phyloP scores from a whole-genome alignment of 2,797 vertebrate species.

The Rhinatrema bivittatum region DNA sequence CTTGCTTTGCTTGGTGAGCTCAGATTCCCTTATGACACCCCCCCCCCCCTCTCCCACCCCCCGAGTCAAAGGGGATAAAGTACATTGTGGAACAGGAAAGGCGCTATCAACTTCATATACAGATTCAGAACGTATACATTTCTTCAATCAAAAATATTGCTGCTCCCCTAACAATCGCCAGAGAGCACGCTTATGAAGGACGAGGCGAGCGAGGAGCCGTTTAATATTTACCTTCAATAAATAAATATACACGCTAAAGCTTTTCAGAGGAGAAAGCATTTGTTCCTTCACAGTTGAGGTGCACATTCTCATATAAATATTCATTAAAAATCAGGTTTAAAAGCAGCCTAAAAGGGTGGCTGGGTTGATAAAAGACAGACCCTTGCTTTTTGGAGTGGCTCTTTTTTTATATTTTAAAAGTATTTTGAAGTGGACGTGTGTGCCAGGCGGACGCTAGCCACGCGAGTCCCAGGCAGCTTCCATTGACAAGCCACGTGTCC shows the following conservation, averaged over 20 bases:
- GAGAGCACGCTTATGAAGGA: no score
- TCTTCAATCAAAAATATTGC: no score
- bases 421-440: slow-evolving; percentile 73
- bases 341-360: slow-evolving; percentile 53
- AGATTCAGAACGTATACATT: no score
- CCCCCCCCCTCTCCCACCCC: slow-evolving; percentile 6
- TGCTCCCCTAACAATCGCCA: no score
- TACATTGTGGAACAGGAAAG: slow-evolving; percentile 16
- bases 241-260: no score
- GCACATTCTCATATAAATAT: slow-evolving; percentile 41
- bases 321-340: slow-evolving; percentile 46
- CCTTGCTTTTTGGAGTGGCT: slow-evolving; percentile 51
- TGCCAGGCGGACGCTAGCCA: slow-evolving; percentile 84
- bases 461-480: slow-evolving; percentile 90
- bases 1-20: no score
- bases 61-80: slow-evolving; percentile 24
- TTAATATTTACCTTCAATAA: no score
- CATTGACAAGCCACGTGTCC: slow-evolving; percentile 99
- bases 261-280: no score
- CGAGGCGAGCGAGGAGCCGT: no score
- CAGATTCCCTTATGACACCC: no score
- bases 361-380: slow-evolving; percentile 42
- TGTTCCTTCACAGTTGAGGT: slow-evolving; percentile 53
- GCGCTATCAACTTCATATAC: slow-evolving; percentile 40
- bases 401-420: slow-evolving; percentile 59